Base-by-base conservation (phyloP, 1,140 invertebrate species). In the Bombus huntii region DNA sequence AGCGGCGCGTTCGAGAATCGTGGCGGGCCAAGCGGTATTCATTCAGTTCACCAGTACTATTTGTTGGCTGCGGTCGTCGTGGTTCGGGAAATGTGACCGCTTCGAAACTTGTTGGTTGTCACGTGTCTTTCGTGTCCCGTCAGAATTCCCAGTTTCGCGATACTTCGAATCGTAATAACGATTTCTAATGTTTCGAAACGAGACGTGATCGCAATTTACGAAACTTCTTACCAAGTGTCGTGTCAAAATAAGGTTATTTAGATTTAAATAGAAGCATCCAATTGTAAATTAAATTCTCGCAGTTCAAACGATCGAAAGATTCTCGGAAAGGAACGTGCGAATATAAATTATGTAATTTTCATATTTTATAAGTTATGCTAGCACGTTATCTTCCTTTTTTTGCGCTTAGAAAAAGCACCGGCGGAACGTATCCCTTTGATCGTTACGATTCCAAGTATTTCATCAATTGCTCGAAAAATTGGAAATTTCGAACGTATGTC, bases 21-120 rank as follows among this genome's bases (percentile, higher is more conserved):
- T 84, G 87, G 89, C 81, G 74, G 87, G 83, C 85, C 62, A 70
- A 88, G 89, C 66, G 70, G 71, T 68, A 44, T 83, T 79, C 83
- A 90, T 91, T 91, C 89, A 93, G 92, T 93, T 90, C 89, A 84
- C 82, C 91, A 91, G 89, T 85, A 93, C 90, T 89, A 92, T 92
- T 92, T 91, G 92, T 72, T 80, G 88, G 91, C 76, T 81, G 81
- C 89, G 89, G 88, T 93, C 71, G 80, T 73, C 47, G 31, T 73
- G 79, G 34, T 47, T 70, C 53, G 44, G 37, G 31, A 37, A 62
- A 66, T 28, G 42, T n/a, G 25, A 37, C 22, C 62, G 13, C 10
- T 37, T 31, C 68, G 22, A 8, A 65, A 53, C 47, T 70, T 25
- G 3, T 25, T 18, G 28, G 39, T 15, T 12, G 28, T 80, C 83